phyloP scores from a whole-genome alignment of 2,888 invertebrate species.

The Halictus ligatus region DNA sequence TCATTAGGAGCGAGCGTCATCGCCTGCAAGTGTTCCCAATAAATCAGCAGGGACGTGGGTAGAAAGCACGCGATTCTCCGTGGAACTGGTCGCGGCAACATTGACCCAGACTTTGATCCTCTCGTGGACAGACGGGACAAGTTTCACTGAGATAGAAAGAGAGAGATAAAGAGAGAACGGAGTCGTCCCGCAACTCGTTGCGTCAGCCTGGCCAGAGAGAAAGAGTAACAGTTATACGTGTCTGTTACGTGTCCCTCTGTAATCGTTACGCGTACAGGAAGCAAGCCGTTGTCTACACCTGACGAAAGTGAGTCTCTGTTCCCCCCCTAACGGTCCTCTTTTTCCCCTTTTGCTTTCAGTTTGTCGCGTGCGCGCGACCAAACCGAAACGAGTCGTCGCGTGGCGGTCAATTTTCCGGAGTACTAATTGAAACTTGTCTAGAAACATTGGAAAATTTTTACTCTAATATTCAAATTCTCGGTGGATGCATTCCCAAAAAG shows the following conservation, averaged over 20 bases:
- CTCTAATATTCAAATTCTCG: no score
- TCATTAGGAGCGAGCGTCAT: slow-evolving; percentile 23
- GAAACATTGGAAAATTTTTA: neutral
- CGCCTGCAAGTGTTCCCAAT: slow-evolving; percentile 34
- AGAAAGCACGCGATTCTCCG: slow-evolving; percentile 20
- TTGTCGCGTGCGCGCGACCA: slow-evolving; percentile 18
- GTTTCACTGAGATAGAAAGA: slow-evolving; percentile 60
- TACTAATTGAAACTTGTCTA: neutral
- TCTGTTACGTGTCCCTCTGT: slow-evolving; percentile 5
- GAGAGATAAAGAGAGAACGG: neutral
- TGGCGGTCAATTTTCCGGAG: neutral
- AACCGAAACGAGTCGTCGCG: slow-evolving; percentile 53
- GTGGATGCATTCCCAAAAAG: no score
- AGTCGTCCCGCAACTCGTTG: slow-evolving; percentile 68
- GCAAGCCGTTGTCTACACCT: slow-evolving; percentile 50
- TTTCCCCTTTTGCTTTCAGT: neutral
- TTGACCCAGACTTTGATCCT: slow-evolving; percentile 73
- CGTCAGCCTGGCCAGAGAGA: slow-evolving; percentile 59
- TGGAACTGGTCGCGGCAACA: slow-evolving; percentile 50
- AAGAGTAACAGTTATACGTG: slow-evolving; percentile 61
- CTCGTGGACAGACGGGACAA: slow-evolving; percentile 59
- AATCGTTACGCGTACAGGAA: slow-evolving; percentile 25
- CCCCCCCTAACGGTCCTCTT: neutral
- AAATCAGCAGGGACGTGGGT: slow-evolving; percentile 38
- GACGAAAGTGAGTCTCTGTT: slow-evolving; percentile 66